phyloP scores from a whole-genome alignment of 2,888 invertebrate species.

The Camponotus fellah region DNA sequence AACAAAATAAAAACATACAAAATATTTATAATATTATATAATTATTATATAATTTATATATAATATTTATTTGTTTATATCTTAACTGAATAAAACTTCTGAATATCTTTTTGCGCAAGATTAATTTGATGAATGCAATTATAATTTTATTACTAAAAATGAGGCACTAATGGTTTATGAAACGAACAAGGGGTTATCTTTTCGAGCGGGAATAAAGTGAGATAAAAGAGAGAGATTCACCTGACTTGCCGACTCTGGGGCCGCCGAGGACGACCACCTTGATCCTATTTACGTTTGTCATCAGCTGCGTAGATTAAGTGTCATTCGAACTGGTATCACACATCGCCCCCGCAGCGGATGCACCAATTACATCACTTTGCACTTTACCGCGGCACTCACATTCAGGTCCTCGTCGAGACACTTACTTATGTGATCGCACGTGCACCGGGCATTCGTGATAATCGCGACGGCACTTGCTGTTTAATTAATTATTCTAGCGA shows the following conservation, averaged over 20 bases:
- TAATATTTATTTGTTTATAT: not conserved
- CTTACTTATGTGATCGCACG: conserved; percentile 52
- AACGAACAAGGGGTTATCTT: not conserved
- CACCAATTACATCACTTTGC: conserved; percentile 63
- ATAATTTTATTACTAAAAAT: not conserved
- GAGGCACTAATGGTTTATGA: not conserved
- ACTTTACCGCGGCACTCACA: conserved; percentile 53
- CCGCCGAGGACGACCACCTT: conserved; percentile 93
- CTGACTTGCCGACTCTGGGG: conserved; percentile 92
- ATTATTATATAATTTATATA: too few relatives aligned
- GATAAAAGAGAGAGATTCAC: conserved; percentile 85
- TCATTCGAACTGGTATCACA: conserved; percentile 72
- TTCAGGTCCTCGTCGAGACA: conserved; percentile 52
- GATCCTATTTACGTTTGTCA: conserved; percentile 93
- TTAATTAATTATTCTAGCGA: conserved; percentile 11
- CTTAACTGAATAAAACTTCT: not conserved
- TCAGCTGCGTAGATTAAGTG: conserved; percentile 82
- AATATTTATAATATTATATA: too few relatives aligned
- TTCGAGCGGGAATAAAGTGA: not conserved
- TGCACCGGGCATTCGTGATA: conserved; percentile 27
- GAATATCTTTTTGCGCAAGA: not conserved
- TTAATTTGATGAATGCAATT: not conserved
- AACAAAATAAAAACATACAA: too few relatives aligned
- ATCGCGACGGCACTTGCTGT: conserved; percentile 10
- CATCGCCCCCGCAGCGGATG: conserved; percentile 58